A percentile compares a stretch with the other conserved stretches of the same genome.
phyloP scores from a whole-genome alignment of 2,888 invertebrate species.

The Amphipyra berbera region DNA sequence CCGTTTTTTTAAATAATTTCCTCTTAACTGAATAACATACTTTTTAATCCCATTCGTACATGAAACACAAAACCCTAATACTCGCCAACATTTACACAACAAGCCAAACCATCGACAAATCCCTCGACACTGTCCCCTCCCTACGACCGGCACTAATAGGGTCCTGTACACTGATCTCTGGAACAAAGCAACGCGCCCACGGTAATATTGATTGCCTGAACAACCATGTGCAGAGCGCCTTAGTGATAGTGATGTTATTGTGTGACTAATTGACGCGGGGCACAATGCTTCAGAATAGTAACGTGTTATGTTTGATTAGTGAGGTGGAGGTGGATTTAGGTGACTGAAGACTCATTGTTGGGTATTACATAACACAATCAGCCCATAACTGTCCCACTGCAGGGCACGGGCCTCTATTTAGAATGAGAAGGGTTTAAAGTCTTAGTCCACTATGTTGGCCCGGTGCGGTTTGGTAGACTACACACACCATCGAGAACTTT shows the following conservation, averaged over 20 bases:
- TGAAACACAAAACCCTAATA: conserved; percentile 10
- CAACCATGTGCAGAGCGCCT: conserved; percentile 46
- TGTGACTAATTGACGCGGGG: conserved; percentile 38
- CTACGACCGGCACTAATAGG: conserved; percentile 73
- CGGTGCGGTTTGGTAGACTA: too few relatives aligned
- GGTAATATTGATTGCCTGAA: conserved; percentile 67
- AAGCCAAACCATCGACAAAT: conserved; percentile 50
- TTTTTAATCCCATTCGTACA: not conserved
- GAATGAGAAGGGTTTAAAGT: too few relatives aligned
- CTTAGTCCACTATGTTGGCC: too few relatives aligned
- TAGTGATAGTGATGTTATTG: conserved; percentile 50
- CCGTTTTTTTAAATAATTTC: too few relatives aligned
- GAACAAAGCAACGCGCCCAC: conserved; percentile 52
- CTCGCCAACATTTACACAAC: conserved; percentile 4
- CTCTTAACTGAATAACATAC: too few relatives aligned
- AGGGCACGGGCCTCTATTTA: too few relatives aligned
- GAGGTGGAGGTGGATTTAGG: conserved; percentile 14
- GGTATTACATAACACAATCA: too few relatives aligned
- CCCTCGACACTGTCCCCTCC: conserved; percentile 53
- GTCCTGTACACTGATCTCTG: conserved; percentile 71
- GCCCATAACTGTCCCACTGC: too few relatives aligned
- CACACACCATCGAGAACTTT: too few relatives aligned
- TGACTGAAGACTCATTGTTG: too few relatives aligned
- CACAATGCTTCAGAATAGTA: conserved; percentile 16
- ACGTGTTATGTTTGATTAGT: conserved; percentile 22